phyloP scores from a whole-genome alignment of 2,113 vertebrate species.

The Nerophis lumbriciformis region DNA sequence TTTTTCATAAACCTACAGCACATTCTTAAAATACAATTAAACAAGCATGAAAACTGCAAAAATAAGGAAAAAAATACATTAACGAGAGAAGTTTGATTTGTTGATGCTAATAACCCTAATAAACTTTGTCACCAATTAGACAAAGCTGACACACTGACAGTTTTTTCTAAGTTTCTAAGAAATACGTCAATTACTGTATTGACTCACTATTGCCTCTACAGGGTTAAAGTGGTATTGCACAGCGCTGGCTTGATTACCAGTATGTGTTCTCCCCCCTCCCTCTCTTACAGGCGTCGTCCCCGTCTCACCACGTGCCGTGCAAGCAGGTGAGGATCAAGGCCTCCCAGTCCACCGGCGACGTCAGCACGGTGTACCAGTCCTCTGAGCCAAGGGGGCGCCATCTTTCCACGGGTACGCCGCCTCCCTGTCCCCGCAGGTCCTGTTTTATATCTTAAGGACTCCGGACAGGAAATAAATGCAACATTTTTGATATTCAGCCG shows the following conservation, averaged over 20 bases:
- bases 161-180: too few relatives aligned
- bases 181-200: neutral
- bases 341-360: conserved; percentile 89
- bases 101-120: too few relatives aligned
- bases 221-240: neutral
- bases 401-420: conserved; percentile 76
- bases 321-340: conserved; percentile 95
- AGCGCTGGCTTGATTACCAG: neutral
- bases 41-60: too few relatives aligned
- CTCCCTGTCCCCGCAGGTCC: neutral
- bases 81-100: too few relatives aligned
- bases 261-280: neutral
- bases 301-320: conserved; percentile 76
- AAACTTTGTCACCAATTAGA: too few relatives aligned
- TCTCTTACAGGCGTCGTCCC: conserved; percentile 63
- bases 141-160: too few relatives aligned
- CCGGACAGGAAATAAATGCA: too few relatives aligned
- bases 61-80: too few relatives aligned
- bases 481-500: too few relatives aligned
- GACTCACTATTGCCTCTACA: neutral
- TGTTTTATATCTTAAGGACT: too few relatives aligned
- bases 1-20: too few relatives aligned
- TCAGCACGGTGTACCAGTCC: conserved; percentile 81
- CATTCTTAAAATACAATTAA: too few relatives aligned
- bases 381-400: conserved; percentile 88